Evolutionary conservation across 2,797 vertebrate genomes (phyloP).

Genomic region (Sebastes oblongus): DNA sequence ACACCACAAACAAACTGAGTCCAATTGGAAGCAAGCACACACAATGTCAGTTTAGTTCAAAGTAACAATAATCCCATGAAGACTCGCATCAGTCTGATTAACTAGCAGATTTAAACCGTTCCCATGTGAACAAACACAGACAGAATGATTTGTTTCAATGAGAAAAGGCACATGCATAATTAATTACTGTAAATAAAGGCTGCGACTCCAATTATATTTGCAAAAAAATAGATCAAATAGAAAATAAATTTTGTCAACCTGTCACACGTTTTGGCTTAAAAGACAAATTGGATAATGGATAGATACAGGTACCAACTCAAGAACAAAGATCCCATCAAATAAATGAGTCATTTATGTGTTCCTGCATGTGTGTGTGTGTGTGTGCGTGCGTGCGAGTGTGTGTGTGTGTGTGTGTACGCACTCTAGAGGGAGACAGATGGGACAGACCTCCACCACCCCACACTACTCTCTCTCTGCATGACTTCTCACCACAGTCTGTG

Average conservation of each 20-base stretch:
- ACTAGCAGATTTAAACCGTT: conserved; percentile 39
- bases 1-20: background rate
- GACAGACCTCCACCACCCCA: conserved; percentile 58
- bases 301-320: conserved; percentile 2
- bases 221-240: conserved; percentile 52
- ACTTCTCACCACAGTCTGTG: conserved; percentile 58
- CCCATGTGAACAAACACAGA: conserved; percentile 45
- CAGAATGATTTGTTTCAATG: conserved; percentile 54
- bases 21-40: background rate
- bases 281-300: conserved; percentile 1
- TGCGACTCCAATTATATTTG: conserved; percentile 50
- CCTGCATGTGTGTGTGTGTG: background rate
- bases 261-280: conserved; percentile 20
- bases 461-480: conserved; percentile 64
- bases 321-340: conserved; percentile 24
- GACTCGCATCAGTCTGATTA: conserved; percentile 38
- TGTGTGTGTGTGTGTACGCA: background rate
- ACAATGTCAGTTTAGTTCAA: conserved; percentile 13
- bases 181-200: conserved; percentile 58
- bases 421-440: conserved; percentile 66
- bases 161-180: conserved; percentile 48
- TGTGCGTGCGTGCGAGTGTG: background rate
- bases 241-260: conserved; percentile 39
- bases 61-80: conserved; percentile 28
- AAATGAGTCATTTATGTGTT: background rate